Evolutionary conservation across 2,113 vertebrate genomes (phyloP), one percentile per base, ranked within the genome.

Genomic region (Chloroceryle aenea): DNA sequence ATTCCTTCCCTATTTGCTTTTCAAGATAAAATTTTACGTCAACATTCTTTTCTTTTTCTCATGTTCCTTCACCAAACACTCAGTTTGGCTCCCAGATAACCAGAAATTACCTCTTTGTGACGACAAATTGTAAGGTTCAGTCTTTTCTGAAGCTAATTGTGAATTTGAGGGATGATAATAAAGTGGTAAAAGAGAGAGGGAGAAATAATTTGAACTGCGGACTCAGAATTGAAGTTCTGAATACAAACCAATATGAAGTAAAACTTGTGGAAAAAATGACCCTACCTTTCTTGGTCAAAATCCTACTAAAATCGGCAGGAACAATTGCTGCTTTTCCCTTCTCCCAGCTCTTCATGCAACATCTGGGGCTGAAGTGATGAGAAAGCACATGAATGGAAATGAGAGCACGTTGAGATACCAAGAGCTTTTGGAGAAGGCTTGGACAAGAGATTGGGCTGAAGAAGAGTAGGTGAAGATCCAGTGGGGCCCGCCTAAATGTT

Each of bases 321-420:
- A 16, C 14, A 62, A 48, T 58, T 12, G 14, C 22, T 71, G 40
- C 25, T 78, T 89, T 91, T 89, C 61, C 26, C 36, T 86, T 69
- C 50, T 87, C 36, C 42, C 40, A 74, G n/a, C 43, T 72, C 25
- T 64, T 79, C 48, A 8, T 45, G 85, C 43, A 78, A 36, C 36
- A 58, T 5, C 9, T 30, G 36, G 36, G 34, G 14, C 48, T 52
- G 52, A 91, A 29, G 23, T 8, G 27, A 17, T 53, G 21, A 48
- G 45, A 86, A 38, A 68, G 26, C 45, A 56, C 15, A 42, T 1
- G 1, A 73, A 74, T 7, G 6, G 3, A 9, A 53, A 55, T 1
- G 3, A 63, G 59, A 34, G 40, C 36, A 8, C 0, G 0, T 1
- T 73, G 34, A 45, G 40, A 56, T 29, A 52, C 29, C 5, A 14